Evolutionary conservation across 2,888 invertebrate genomes (phyloP).

Genomic region (Tachina lurida): DNA sequence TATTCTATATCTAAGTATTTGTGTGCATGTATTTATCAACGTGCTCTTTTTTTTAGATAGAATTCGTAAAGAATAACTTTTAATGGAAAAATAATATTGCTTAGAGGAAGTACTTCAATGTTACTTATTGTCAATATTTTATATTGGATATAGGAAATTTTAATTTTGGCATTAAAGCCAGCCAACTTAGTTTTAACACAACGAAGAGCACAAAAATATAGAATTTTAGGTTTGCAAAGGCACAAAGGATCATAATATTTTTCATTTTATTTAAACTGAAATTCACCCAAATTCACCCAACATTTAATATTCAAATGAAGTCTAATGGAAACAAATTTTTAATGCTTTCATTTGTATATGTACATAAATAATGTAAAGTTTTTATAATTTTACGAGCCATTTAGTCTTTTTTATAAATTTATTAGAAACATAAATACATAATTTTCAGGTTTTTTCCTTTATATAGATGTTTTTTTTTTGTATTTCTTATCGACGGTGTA

Average conservation of each 20-base stretch:
- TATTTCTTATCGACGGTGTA: no score
- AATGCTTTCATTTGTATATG: no score
- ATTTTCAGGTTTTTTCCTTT: no score
- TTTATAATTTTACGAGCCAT: no score
- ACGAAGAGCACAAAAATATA: conserved; percentile 2
- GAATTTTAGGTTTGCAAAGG: conserved; percentile 7
- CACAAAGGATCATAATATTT: conserved; percentile 12
- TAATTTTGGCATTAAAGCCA: conserved; percentile 18
- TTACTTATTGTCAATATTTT: conserved; percentile 67
- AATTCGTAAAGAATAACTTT: conserved; percentile 52
- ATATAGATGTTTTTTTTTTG: no score
- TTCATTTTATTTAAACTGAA: conserved; percentile 44
- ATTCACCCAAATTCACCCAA: conserved; percentile 34
- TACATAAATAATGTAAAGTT: no score
- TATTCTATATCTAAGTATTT: background rate
- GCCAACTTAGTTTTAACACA: conserved; percentile 1
- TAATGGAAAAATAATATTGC: conserved; percentile 70
- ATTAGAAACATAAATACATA: no score
- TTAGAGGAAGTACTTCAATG: conserved; percentile 65
- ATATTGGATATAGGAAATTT: conserved; percentile 45
- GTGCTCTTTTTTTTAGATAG: background rate
- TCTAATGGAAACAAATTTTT: background rate
- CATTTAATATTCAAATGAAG: conserved; percentile 31
- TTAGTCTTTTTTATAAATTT: no score
- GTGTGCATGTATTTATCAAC: background rate